Evolutionary conservation across 2,113 vertebrate species (phyloP).

Genomic region (Lynx canadensis): DNA sequence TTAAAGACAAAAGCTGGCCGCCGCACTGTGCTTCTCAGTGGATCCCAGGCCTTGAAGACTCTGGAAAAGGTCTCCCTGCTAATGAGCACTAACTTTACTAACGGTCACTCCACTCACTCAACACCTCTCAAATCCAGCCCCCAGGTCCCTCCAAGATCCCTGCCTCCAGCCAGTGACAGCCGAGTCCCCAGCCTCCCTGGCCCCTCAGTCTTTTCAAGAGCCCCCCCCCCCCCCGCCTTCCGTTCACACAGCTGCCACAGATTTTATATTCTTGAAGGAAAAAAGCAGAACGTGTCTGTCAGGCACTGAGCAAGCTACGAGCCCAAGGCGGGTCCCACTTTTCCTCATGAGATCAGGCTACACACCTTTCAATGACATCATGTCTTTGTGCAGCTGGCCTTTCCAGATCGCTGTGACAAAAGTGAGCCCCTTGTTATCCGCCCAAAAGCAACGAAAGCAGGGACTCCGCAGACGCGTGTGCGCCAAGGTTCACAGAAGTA

Average conservation of each 20-base stretch:
- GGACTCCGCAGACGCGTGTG: too few relatives aligned
- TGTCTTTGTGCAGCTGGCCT: background rate
- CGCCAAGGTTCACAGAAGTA: background rate
- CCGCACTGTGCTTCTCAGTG: background rate
- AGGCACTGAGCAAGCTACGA: accelerated
- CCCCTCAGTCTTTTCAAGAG: background rate
- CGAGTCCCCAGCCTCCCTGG: background rate
- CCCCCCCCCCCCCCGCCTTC: background rate
- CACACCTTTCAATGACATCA: accelerated
- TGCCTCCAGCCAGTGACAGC: background rate
- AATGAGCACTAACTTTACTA: accelerated
- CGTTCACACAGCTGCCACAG: background rate
- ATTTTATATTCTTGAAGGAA: background rate
- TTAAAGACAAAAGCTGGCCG: background rate
- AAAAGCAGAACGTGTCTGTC: background rate
- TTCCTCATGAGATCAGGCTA: too few relatives aligned
- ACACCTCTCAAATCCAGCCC: background rate
- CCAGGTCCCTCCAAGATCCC: too few relatives aligned
- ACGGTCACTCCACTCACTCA: background rate
- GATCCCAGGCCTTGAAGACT: background rate
- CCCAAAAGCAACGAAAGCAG: background rate
- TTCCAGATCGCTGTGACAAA: background rate
- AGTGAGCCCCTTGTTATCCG: background rate
- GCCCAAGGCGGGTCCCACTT: too few relatives aligned
- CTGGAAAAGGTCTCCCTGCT: background rate